Percentiles rank a stretch among this genome's conserved stretches.
Conservation (phyloP, 2,797 vertebrate genomes). For the Catharus ustulatus region DNA sequence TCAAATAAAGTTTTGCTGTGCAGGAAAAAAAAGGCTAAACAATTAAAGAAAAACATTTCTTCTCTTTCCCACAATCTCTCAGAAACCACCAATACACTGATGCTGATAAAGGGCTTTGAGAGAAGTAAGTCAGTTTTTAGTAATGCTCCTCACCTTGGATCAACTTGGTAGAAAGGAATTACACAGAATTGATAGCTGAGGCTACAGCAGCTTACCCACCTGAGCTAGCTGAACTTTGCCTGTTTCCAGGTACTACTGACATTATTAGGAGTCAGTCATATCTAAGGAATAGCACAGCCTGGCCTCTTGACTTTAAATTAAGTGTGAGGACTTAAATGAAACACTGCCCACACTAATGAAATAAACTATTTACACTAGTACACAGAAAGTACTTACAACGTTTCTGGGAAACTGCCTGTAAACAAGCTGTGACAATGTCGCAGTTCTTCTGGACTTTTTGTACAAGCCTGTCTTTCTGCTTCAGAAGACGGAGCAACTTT, state of each 20-base stretch:
- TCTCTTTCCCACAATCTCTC: background rate
- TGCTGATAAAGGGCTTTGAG: background rate
- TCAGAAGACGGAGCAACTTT: slow-evolving; percentile 91
- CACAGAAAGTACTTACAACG: slow-evolving; percentile 83
- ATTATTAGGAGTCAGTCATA: background rate
- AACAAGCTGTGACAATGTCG: slow-evolving; percentile 92
- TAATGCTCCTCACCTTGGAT: background rate
- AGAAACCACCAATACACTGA: background rate
- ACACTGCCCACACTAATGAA: background rate
- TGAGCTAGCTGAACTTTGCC: background rate
- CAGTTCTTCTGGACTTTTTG: slow-evolving; percentile 92
- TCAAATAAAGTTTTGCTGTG: background rate
- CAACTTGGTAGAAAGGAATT: background rate
- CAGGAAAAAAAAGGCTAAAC: background rate
- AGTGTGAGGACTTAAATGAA: background rate
- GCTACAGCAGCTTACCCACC: background rate
- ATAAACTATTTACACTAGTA: background rate
- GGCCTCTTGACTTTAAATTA: background rate
- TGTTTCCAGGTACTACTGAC: background rate
- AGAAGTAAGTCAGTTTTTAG: background rate
- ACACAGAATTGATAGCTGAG: background rate
- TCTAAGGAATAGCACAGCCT: background rate
- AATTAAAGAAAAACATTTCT: background rate
- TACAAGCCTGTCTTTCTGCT: slow-evolving; percentile 86
- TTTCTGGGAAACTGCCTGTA: slow-evolving; percentile 95